Base-by-base conservation (phyloP, 2,888 invertebrate genomes). In the Endomychus coccineus region DNA sequence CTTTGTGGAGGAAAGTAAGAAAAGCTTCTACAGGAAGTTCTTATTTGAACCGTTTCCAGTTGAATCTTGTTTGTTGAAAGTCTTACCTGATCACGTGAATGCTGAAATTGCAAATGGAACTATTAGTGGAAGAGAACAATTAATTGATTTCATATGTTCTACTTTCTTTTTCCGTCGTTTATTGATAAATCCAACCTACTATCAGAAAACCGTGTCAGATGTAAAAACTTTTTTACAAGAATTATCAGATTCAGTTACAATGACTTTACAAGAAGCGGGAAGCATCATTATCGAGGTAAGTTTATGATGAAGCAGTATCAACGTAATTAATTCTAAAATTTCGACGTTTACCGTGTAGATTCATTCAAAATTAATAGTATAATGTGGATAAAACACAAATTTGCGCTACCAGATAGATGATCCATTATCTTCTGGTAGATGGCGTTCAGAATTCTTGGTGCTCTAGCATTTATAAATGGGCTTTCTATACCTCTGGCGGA, bases 21-120 rank as follows among this genome's bases (percentile, higher is more conserved):
- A 99, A 67, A 89, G 89, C 62, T 99, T 97, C 71, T 99, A 99
- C 70, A 95, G 95, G 62, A 95, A 95, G 63, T 99, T 98, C 70
- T 70, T 99, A 0, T 97, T 98, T 66, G 96, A 98, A 62, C 98
- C 98, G 0, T 98, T 99, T 69, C 98, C 98, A 0, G 97, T 99
- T 0, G 98, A 98, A 65, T 97, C 97, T 1, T 94, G 88, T 59
- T 66, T 99, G 24, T 69, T 96, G 4, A 78, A 80, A 36, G 96
- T 94, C 0, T 62, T 99, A 34, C 83, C 96, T 0, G 97, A 99
- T 67, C 98, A 98, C 66, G 73, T 97, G 46, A 98, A 98, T 67
- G 98, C 98, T 0, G 98, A 98, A 67, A 78, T 88, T 45, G 91
- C 95, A 0, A 90, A 96, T 14, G 95, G 94, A 35, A 96, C 95